Conservation (phyloP, 2,797 vertebrate species). For the Anisognathus igniventris region DNA sequence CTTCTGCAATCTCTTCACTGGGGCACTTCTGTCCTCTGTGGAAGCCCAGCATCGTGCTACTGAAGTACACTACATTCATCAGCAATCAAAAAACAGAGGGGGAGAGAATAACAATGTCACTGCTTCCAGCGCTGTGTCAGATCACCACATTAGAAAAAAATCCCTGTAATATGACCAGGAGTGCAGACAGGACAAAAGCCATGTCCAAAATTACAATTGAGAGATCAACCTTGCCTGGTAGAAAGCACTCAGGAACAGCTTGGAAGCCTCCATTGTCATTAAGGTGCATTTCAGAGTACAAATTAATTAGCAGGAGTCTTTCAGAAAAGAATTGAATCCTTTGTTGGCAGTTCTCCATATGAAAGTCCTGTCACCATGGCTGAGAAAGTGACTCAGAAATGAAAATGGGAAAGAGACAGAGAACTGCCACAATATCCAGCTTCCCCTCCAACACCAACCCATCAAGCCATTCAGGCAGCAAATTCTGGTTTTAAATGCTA, state of each 20-base stretch:
- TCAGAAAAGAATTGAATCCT: background rate
- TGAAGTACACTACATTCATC: background rate
- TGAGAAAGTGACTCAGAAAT: constrained; percentile 33
- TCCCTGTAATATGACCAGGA: background rate
- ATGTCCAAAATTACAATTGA: background rate
- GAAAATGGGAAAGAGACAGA: background rate
- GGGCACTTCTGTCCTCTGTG: background rate
- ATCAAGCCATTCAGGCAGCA: background rate
- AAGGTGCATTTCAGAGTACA: background rate
- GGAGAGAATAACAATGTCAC: background rate
- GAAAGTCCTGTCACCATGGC: background rate
- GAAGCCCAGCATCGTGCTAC: background rate
- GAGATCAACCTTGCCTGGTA: background rate
- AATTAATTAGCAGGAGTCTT: constrained; percentile 38
- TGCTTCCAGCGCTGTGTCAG: background rate
- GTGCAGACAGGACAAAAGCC: background rate
- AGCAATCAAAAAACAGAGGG: background rate
- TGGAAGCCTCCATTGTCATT: background rate
- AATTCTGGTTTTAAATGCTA: constrained; percentile 35
- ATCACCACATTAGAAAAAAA: background rate
- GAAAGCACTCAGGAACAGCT: background rate
- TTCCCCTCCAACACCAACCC: background rate
- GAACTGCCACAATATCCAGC: background rate
- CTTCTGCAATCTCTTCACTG: background rate
- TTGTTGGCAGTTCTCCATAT: background rate